Conservation (phyloP, 35 echinoderm and acorn worm genomes). For the Diadema setosum region DNA sequence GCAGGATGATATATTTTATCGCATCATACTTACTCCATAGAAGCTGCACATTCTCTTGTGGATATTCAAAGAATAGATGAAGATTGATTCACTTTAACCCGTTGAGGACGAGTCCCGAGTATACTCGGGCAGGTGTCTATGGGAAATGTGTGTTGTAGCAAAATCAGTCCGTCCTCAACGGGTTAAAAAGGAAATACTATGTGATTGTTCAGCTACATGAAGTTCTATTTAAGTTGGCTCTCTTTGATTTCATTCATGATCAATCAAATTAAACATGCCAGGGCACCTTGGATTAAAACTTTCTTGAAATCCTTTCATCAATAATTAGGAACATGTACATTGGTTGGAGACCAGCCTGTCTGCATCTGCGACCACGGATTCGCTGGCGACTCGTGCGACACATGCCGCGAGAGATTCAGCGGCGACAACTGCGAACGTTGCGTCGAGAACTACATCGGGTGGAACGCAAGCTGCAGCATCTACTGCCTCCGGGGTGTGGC, state of each 20-base stretch:
- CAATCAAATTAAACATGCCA: background rate
- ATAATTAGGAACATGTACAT: slow-evolving; percentile 55
- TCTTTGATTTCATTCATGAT: background rate
- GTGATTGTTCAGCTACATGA: background rate
- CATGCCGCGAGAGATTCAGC: slow-evolving; percentile 50
- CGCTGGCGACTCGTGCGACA: slow-evolving; percentile 62
- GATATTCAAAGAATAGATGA: no score
- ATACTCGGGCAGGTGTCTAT: no score
- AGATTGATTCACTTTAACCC: no score
- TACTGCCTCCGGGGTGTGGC: slow-evolving; percentile 65
- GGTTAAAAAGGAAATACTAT: no score
- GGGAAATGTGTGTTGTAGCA: no score
- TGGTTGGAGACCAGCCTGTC: slow-evolving; percentile 40
- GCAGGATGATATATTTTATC: no score
- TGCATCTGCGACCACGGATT: slow-evolving; percentile 81
- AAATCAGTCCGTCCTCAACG: no score
- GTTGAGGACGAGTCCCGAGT: no score
- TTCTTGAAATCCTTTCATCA: background rate
- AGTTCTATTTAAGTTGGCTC: background rate
- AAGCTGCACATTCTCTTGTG: no score
- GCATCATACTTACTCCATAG: no score
- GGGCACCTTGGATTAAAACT: background rate
- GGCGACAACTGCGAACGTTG: slow-evolving; percentile 62
- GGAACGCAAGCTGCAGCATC: slow-evolving; percentile 67
- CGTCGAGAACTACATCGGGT: slow-evolving; percentile 68